Evolutionary conservation across 2,113 vertebrate species (phyloP), one percentile per base, ranked within the genome.

Genomic region (Puffinus mauretanicus): DNA sequence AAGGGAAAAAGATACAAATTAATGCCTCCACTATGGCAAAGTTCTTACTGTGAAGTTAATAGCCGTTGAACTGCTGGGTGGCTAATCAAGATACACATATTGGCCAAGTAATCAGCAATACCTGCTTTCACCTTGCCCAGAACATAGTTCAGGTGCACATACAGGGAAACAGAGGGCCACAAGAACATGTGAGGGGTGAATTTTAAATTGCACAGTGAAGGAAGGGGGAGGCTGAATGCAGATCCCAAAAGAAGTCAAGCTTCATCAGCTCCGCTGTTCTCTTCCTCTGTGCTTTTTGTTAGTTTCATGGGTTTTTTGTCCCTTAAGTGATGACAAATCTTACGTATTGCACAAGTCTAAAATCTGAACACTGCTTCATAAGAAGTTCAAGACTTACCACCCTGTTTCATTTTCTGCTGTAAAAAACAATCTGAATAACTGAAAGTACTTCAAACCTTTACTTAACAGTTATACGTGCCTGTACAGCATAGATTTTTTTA

Each of bases 11-110:
- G 10, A 60, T 3, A 66, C 5, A 62, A 82, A 52, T 25, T 11
- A 61, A 46, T 18, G 26, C 34, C 40, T 67, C 36, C 21, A 4
- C 49, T 58, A 42, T 3, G 21, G n/a, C 60, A 18, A 82, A 91
- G 34, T 14, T 42, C 42, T 71, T 16, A 2, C 51, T 62, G 32
- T n/a, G 72, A 78, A 30, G 81, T 16, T 11, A 4, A 6, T 2
- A 73, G 36, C 72, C 89, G 49, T 5, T 34, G 36, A 80, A 4
- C 40, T 86, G 80, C 79, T 54, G 52, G 36, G 40, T 21, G 46
- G 25, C 55, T 38, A 19, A 47, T 7, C 0, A 2, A 60, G 66
- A 30, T 5, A 60, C 19, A 26, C 11, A 2, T 5, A 9, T 0
- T 32, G 49, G 73, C 67, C 71, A 51, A 69, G 73, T 2, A 7